A percentile compares a stretch with the other conserved stretches of the same genome.
Conservation (phyloP, 2,797 vertebrate genomes). For the Helarctos malayanus region DNA sequence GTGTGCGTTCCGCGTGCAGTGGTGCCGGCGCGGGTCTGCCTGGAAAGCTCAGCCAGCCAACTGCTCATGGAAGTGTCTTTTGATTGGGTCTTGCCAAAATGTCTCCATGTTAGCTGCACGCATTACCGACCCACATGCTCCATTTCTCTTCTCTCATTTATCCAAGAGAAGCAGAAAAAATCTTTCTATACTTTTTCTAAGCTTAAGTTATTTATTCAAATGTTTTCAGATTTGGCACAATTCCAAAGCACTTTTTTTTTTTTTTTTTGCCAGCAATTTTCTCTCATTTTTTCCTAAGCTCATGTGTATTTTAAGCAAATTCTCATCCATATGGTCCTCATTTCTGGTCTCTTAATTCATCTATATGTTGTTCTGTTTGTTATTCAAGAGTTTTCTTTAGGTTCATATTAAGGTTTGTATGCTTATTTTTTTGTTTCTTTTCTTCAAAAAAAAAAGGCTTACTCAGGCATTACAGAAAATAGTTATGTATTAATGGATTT, state of each 20-base stretch:
- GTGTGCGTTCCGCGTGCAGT: fast-evolving
- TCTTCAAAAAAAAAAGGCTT: background rate
- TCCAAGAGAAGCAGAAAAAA: background rate
- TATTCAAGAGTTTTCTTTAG: background rate
- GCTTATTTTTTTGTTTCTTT: background rate
- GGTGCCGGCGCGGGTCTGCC: background rate
- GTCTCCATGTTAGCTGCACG: fast-evolving
- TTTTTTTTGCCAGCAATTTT: background rate
- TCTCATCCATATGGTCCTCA: conserved; percentile 9
- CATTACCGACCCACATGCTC: fast-evolving
- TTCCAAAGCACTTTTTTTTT: background rate
- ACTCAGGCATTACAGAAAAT: background rate
- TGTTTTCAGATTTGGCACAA: conserved; percentile 41
- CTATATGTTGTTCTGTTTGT: background rate
- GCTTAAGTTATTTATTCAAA: conserved; percentile 50
- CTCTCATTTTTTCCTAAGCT: background rate
- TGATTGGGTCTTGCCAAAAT: fast-evolving
- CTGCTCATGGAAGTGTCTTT: fast-evolving
- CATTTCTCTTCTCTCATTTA: background rate
- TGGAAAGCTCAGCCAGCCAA: background rate
- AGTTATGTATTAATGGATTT: background rate
- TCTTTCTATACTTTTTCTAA: background rate
- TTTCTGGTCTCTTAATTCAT: conserved; percentile 27
- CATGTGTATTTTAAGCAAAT: conserved; percentile 56
- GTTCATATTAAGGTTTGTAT: background rate